Conservation (phyloP, 2,888 invertebrate species). For the Pteria penguin region DNA sequence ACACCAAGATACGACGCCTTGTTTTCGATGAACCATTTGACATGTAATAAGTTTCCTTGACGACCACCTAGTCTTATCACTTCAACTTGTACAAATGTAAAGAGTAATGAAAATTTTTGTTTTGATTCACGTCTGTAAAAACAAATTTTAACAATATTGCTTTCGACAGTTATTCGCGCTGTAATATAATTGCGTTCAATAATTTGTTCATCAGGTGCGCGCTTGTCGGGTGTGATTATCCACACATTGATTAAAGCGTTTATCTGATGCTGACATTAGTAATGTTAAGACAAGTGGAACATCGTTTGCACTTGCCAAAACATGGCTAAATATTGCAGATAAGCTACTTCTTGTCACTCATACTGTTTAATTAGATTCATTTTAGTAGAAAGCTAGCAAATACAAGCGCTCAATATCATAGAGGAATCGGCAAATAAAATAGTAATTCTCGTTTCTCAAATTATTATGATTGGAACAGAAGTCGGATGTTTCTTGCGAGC, state of each 20-base stretch:
- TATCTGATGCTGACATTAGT: slow-evolving; percentile 17
- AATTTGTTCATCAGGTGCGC: not conserved
- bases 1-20: not conserved
- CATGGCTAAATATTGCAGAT: slow-evolving; percentile 14
- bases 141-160: slow-evolving; percentile 13
- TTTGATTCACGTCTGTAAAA: slow-evolving; percentile 8
- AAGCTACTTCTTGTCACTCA: slow-evolving; percentile 15
- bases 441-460: too few species aligned
- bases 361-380: not conserved
- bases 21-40: slow-evolving; percentile 37
- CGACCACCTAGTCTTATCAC: slow-evolving; percentile 21
- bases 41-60: slow-evolving; percentile 18
- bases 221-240: not conserved
- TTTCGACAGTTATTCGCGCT: slow-evolving; percentile 28
- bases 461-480: too few species aligned
- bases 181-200: slow-evolving; percentile 17
- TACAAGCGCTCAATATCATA: too few species aligned
- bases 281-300: slow-evolving; percentile 7
- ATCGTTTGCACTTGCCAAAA: slow-evolving; percentile 24
- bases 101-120: slow-evolving; percentile 28
- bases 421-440: too few species aligned
- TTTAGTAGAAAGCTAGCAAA: too few species aligned
- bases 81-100: slow-evolving; percentile 11
- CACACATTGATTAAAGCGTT: not conserved
- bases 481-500: too few species aligned